A percentile compares a stretch with the other conserved stretches of the same genome.
These are phyloP conservation scores for Sphinx pinastri DNA, from an alignment of 2,888 invertebrate species.

Conservation along the genomic window DNA sequence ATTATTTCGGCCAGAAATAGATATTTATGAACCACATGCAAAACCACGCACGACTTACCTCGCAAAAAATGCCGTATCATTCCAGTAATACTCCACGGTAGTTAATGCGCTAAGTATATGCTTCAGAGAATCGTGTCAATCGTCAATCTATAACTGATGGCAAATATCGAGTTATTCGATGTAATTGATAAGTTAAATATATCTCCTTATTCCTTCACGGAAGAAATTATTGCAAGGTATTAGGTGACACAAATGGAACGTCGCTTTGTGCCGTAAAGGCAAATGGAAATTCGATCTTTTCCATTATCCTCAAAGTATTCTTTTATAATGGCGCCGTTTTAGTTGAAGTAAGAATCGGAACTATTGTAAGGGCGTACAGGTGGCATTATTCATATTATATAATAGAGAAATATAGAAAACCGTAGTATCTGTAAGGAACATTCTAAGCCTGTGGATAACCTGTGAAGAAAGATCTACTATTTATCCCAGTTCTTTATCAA, in stretches of 20 bases:
- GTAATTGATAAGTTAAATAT: constrained; percentile 30
- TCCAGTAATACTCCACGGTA: too few relatives aligned
- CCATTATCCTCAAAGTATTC: constrained; percentile 25
- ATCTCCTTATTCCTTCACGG: constrained; percentile 30
- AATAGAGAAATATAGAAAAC: too few relatives aligned
- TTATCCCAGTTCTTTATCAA: too few relatives aligned
- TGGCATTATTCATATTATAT: not conserved
- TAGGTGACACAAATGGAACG: constrained; percentile 36
- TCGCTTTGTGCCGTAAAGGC: constrained; percentile 36
- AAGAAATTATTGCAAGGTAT: constrained; percentile 32
- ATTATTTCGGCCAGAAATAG: too few relatives aligned
- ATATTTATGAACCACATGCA: too few relatives aligned
- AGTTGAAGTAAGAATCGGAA: not conserved
- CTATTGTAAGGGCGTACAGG: not conserved
- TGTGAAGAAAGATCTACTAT: too few relatives aligned
- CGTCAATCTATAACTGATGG: not conserved
- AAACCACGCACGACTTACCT: too few relatives aligned
- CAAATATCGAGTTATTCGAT: constrained; percentile 25
- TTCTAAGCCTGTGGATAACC: too few relatives aligned
- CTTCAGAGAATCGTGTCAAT: not conserved
- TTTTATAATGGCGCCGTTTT: constrained; percentile 17
- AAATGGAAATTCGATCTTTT: constrained; percentile 31
- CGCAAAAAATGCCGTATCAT: too few relatives aligned
- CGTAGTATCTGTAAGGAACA: too few relatives aligned
- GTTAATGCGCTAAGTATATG: not conserved